A percentile compares a stretch with the other conserved stretches of the same genome.
Evolutionary conservation across 2,113 vertebrate species (phyloP).

Genomic region (Engraulis encrasicolus): DNA sequence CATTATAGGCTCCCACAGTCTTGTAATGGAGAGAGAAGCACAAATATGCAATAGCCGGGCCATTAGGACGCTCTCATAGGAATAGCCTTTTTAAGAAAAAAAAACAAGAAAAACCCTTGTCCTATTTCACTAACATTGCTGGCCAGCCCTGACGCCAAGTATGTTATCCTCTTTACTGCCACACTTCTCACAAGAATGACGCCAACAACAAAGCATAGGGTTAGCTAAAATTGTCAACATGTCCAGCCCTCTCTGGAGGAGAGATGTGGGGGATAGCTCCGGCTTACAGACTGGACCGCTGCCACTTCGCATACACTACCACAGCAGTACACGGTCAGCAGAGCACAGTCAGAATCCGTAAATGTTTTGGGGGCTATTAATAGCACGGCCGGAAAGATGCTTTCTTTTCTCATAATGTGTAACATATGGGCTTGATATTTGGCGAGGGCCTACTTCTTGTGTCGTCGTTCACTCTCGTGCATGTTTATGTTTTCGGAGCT

Average conservation of each 20-base stretch:
- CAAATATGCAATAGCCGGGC: not conserved
- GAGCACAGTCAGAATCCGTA: conserved; percentile 15
- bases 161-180: not conserved
- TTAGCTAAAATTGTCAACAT: not conserved
- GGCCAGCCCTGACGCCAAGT: not conserved
- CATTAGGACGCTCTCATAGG: not conserved
- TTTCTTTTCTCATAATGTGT: not conserved
- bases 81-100: not conserved
- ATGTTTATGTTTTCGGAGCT: not conserved
- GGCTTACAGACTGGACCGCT: not conserved
- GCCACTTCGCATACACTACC: not conserved
- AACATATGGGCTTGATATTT: conserved; percentile 4
- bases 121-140: not conserved
- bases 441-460: not conserved
- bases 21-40: not conserved
- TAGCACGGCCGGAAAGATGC: conserved; percentile 17
- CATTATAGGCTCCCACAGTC: not conserved
- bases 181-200: not conserved
- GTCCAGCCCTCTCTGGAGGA: not conserved
- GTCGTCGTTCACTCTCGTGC: not conserved
- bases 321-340: not conserved
- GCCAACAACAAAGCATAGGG: not conserved
- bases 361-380: conserved; percentile 27
- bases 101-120: no score
- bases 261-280: not conserved